phyloP scores from a whole-genome alignment of 1,140 invertebrate genomes.

The Radopholus similis region DNA sequence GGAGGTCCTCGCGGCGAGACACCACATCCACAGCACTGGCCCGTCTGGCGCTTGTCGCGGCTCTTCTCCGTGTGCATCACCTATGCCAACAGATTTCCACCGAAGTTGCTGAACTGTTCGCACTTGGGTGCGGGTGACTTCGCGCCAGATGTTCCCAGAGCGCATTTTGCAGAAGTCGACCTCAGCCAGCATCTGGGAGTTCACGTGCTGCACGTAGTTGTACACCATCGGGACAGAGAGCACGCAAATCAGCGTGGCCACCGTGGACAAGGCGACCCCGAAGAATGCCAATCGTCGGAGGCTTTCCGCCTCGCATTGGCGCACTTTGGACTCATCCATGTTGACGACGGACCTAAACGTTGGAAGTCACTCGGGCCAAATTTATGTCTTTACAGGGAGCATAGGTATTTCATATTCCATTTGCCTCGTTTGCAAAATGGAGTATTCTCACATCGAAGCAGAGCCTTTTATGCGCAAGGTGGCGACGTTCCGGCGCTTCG shows the following conservation, averaged over 20 bases:
- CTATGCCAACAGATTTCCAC: too few species aligned
- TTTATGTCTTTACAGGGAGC: too few species aligned
- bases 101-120: too few species aligned
- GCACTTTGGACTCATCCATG: too few species aligned
- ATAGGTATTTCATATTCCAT: too few species aligned
- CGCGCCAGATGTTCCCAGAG: too few species aligned
- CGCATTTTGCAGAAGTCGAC: conserved; percentile 41
- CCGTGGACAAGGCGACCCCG: conserved; percentile 34
- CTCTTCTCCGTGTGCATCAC: not conserved
- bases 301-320: conserved; percentile 24
- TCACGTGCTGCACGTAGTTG: conserved; percentile 48
- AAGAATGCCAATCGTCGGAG: conserved; percentile 32
- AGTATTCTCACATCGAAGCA: too few species aligned
- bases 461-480: too few species aligned
- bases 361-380: too few species aligned
- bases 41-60: not conserved
- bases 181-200: conserved; percentile 35
- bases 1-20: conserved; percentile 38
- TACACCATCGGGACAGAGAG: conserved; percentile 56
- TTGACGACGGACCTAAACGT: too few species aligned
- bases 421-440: too few species aligned
- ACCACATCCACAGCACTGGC: conserved; percentile 38
- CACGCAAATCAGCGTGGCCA: conserved; percentile 56
- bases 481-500: too few species aligned
- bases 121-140: conserved; percentile 25